These are phyloP conservation scores for Piliocolobus tephrosceles DNA, from an alignment of 2,113 vertebrate genomes.

Conservation along the genomic window DNA sequence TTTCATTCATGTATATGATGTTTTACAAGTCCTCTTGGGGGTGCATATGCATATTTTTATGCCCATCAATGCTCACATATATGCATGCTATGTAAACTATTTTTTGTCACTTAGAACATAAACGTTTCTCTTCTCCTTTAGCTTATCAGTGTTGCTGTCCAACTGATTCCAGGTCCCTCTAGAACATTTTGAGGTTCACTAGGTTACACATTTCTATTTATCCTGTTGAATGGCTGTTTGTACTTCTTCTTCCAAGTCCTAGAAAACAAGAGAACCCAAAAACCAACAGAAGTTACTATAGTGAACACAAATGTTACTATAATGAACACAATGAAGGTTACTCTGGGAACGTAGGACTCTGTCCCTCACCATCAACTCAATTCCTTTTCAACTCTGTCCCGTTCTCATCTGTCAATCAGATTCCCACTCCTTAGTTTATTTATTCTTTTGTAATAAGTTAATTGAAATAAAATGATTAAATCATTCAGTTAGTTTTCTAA, in stretches of 20 bases:
- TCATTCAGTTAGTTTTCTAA: neutral
- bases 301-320: neutral
- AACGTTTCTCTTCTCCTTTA: neutral
- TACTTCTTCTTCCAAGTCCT: neutral
- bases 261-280: conserved; percentile 29
- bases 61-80: neutral
- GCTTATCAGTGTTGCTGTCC: neutral
- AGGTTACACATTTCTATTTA: conserved; percentile 16
- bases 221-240: conserved; percentile 20
- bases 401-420: neutral
- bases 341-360: conserved; percentile 12
- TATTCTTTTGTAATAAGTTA: conserved; percentile 43
- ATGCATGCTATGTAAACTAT: neutral
- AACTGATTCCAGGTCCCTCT: neutral
- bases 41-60: neutral
- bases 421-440: neutral
- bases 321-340: conserved; percentile 17
- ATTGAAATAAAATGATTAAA: conserved; percentile 33
- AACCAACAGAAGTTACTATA: conserved; percentile 1
- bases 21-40: neutral
- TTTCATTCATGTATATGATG: neutral
- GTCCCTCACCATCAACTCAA: neutral
- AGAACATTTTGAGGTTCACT: conserved; percentile 1
- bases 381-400: neutral
- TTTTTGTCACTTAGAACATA: neutral